Base-by-base conservation (phyloP, 2,797 vertebrate species). In the Mormyrus hasselquistii region DNA sequence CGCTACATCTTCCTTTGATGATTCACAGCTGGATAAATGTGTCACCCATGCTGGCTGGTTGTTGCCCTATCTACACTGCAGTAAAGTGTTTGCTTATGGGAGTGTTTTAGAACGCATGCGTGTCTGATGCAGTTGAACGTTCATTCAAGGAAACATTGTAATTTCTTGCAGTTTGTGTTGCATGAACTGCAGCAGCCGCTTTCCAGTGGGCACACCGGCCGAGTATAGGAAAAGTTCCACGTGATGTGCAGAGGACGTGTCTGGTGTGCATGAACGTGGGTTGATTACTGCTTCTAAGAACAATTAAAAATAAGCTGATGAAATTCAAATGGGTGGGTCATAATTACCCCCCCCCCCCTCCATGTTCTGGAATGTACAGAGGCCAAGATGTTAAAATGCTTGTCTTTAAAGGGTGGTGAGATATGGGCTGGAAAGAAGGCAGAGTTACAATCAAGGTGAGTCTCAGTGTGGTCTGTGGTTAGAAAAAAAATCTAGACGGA, bases 401-500 rank as follows among this genome's bases (percentile, higher is more conserved):
- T 93, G 49, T 83, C 84, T 82, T 53, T 73, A 86, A 85, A 82
- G 87, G 90, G 91, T 91, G 52, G 89, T 89, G 90, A 91, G 19
- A n/a, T 89, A 90, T 89, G 62, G 90, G 89, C 90, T 90, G 92
- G 89, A 57, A 83, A 90, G 29, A 44, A 88, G 88, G 91, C 90
- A 65, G 93, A 95, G 95, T 93, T 93, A 95, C 94, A 94, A 93
- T 93, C 90, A 93, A 91, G 90, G 91, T 93, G 92, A 88, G 47
- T 41, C 93, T 93, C 92, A 92, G 90, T 91, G 91, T 91, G 91
- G 90, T 91, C 84, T 92, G n/a, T 90, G 89, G 94, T 96, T 96
- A 22, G 7, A 1, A 59, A 25, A 95, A 96, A 95, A 96, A 95
- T 94, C 91, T 94, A 95, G 94, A 95, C 95, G 96, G 94, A 91